A percentile compares a stretch with the other conserved stretches of the same genome.
Evolutionary conservation across 2,797 vertebrate species (phyloP).

Genomic region (Petrocephalus sullivani): DNA sequence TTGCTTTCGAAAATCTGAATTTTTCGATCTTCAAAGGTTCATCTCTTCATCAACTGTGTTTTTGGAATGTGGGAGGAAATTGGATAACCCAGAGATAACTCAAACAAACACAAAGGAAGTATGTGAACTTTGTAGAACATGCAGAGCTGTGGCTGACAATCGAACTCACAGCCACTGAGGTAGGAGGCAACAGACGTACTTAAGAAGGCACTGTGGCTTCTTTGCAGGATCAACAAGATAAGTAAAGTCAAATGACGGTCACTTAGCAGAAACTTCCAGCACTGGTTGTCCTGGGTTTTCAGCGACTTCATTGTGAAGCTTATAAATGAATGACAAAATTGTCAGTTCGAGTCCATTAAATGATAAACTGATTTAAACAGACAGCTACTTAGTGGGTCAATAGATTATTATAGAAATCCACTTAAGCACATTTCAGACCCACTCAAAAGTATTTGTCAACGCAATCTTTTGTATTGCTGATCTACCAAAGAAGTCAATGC

Average conservation of each 20-base stretch:
- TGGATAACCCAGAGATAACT: background rate
- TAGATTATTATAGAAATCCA: background rate
- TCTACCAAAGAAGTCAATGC: background rate
- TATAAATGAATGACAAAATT: background rate
- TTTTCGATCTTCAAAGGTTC: background rate
- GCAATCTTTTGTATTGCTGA: background rate
- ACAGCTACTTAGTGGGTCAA: background rate
- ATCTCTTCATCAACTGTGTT: background rate
- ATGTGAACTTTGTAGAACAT: background rate
- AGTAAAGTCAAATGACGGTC: background rate
- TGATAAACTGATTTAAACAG: background rate
- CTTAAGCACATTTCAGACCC: background rate
- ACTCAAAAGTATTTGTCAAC: background rate
- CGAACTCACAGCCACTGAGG: background rate
- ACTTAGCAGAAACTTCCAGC: background rate
- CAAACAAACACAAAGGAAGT: background rate
- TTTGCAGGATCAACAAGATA: background rate
- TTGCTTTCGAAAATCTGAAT: background rate
- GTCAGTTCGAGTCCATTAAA: background rate
- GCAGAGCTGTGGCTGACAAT: background rate
- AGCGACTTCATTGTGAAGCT: background rate
- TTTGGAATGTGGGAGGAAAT: background rate
- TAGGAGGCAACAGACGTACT: background rate
- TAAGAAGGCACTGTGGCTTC: background rate
- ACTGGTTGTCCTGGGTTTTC: background rate